A percentile compares a stretch with the other conserved stretches of the same genome.
Evolutionary conservation across 2,888 invertebrate species (phyloP).

Genomic region (Xylophagus ater): DNA sequence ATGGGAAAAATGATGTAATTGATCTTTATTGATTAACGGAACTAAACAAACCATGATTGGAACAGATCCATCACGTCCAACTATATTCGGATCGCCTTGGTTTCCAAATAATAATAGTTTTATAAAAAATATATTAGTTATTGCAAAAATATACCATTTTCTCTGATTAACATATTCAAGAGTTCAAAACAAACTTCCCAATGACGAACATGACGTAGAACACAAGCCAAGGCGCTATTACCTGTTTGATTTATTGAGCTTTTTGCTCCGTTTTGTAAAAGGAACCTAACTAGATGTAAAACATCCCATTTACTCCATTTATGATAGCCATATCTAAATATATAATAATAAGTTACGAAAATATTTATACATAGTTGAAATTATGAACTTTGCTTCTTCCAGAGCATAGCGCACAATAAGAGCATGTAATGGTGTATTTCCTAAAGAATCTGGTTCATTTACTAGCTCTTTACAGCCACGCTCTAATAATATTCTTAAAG

Average conservation of each 20-base stretch:
- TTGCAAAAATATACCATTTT: conserved; percentile 28
- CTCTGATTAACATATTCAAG: conserved; percentile 38
- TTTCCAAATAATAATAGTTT: background rate
- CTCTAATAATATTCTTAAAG: conserved; percentile 55
- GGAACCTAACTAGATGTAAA: conserved; percentile 51
- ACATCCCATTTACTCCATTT: conserved; percentile 68
- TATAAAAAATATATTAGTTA: background rate
- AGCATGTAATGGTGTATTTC: conserved; percentile 62
- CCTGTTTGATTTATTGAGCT: conserved; percentile 58
- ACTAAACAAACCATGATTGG: conserved; percentile 65
- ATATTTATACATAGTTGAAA: background rate
- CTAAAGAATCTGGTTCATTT: conserved; percentile 58
- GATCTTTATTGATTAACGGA: conserved; percentile 62
- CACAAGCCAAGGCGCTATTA: conserved; percentile 58
- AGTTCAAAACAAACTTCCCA: conserved; percentile 49
- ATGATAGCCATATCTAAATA: conserved; percentile 47
- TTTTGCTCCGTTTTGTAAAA: conserved; percentile 53
- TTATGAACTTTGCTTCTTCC: conserved; percentile 46
- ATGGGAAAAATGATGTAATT: conserved; percentile 58
- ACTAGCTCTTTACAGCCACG: conserved; percentile 62
- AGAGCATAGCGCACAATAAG: conserved; percentile 52
- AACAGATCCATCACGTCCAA: conserved; percentile 58
- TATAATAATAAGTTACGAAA: background rate
- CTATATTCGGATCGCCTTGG: conserved; percentile 52
- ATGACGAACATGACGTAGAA: conserved; percentile 56